phyloP scores from a whole-genome alignment of 2,888 invertebrate species.

The Schizotus pectinicornis region DNA sequence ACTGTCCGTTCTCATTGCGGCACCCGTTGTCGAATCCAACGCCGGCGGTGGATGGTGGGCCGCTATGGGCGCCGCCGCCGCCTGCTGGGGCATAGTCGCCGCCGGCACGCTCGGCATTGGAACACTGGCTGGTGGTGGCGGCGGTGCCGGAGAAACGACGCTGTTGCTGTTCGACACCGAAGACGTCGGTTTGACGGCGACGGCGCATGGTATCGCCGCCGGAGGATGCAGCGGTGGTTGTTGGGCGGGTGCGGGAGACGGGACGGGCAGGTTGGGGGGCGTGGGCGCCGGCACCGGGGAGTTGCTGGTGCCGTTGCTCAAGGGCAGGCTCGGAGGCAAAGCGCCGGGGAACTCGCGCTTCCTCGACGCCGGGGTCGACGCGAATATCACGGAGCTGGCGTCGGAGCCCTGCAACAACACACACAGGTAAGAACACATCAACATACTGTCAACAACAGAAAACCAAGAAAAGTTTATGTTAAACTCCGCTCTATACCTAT shows the following conservation, averaged over 20 bases:
- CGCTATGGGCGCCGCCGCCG: conserved; percentile 61
- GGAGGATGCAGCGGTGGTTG: conserved; percentile 61
- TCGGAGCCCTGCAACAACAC: conserved; percentile 71
- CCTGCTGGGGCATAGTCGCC: conserved; percentile 62
- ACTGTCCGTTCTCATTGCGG: conserved; percentile 60
- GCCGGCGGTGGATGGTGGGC: conserved; percentile 46
- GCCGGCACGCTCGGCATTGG: conserved; percentile 46
- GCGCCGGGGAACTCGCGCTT: conserved; percentile 70
- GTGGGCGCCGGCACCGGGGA: conserved; percentile 69
- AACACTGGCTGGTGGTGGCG: conserved; percentile 38
- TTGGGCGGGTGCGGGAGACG: conserved; percentile 75
- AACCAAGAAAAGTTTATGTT: background rate
- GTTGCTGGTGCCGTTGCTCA: conserved; percentile 69
- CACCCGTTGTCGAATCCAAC: conserved; percentile 45
- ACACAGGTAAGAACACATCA: background rate
- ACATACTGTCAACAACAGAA: too few relatives aligned
- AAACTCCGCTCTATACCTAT: too few relatives aligned
- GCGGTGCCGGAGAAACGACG: conserved; percentile 13
- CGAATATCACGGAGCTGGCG: conserved; percentile 67
- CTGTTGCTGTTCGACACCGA: conserved; percentile 24
- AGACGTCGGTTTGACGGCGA: conserved; percentile 21
- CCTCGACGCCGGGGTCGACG: conserved; percentile 67
- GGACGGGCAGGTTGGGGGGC: conserved; percentile 69
- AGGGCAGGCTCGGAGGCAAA: conserved; percentile 63
- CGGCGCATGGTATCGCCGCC: conserved; percentile 41